These are phyloP conservation scores for Scomber japonicus DNA, from an alignment of 2,113 vertebrate species.

Conservation along the genomic window DNA sequence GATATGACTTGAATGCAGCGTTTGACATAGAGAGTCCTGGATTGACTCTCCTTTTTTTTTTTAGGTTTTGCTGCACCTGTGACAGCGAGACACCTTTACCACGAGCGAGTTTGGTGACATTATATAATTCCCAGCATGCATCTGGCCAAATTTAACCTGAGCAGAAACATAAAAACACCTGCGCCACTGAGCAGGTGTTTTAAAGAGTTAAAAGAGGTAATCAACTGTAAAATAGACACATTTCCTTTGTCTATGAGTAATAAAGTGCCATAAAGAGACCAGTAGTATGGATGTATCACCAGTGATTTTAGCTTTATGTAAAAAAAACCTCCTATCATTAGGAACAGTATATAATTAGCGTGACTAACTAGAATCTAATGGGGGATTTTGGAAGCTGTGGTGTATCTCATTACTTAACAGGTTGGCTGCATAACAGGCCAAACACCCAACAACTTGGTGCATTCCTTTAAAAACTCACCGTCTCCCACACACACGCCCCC, in stretches of 20 bases:
- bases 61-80: too few relatives aligned
- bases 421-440: conserved; percentile 41
- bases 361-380: conserved; percentile 24
- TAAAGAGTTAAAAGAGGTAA: neutral
- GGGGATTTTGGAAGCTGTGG: conserved; percentile 7
- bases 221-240: neutral
- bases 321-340: neutral
- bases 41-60: too few relatives aligned
- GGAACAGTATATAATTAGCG: neutral
- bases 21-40: too few relatives aligned
- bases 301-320: too few relatives aligned
- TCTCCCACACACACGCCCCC: conserved; percentile 53
- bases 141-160: neutral
- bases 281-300: too few relatives aligned
- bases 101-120: neutral
- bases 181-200: neutral
- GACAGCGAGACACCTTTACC: too few relatives aligned
- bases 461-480: conserved; percentile 61
- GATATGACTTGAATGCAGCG: too few relatives aligned
- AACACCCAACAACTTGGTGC: conserved; percentile 49
- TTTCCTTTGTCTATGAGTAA: neutral
- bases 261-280: too few relatives aligned
- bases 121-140: neutral
- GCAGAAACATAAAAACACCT: neutral
- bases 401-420: conserved; percentile 54